A percentile compares a stretch with the other conserved stretches of the same genome.
These are phyloP conservation scores for Coccyzus lansbergi DNA, from an alignment of 2,797 vertebrate species.

Conservation along the genomic window DNA sequence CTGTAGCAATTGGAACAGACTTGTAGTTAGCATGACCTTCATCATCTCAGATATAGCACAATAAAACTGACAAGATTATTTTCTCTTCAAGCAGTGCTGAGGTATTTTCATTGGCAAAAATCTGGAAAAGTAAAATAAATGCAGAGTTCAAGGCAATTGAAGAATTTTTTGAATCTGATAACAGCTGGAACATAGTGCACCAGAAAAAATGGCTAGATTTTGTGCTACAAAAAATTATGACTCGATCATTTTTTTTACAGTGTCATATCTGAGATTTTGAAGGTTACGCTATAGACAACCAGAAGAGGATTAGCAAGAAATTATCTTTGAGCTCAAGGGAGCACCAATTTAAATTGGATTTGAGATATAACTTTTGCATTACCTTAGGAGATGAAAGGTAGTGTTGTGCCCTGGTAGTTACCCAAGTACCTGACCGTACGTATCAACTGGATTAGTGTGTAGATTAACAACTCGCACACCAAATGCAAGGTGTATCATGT, in stretches of 20 bases:
- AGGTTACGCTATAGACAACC: conserved; percentile 49
- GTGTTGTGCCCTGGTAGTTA: conserved; percentile 6
- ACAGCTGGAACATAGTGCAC: conserved; percentile 14
- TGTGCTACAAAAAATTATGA: conserved; percentile 42
- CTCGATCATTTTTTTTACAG: conserved; percentile 41
- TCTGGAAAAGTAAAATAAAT: conserved; percentile 42
- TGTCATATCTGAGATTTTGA: conserved; percentile 45
- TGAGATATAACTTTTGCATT: conserved; percentile 57
- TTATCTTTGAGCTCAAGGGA: conserved; percentile 65
- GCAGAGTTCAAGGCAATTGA: conserved; percentile 40
- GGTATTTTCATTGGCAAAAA: conserved; percentile 51
- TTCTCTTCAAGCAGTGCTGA: conserved; percentile 38
- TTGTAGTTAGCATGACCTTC: conserved; percentile 53
- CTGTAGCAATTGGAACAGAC: conserved; percentile 20
- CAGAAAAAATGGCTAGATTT: conserved; percentile 36
- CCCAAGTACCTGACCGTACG: background rate
- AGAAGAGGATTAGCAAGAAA: conserved; percentile 67
- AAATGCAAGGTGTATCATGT: background rate
- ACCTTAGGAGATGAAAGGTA: conserved; percentile 29
- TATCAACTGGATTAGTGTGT: conserved; percentile 25
- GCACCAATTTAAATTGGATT: conserved; percentile 65
- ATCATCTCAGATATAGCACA: conserved; percentile 50
- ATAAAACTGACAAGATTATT: conserved; percentile 42
- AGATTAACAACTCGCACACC: background rate
- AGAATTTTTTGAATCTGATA: conserved; percentile 44